These are phyloP conservation scores for Belonocnema kinseyi DNA, from an alignment of 1,140 invertebrate genomes.

Conservation along the genomic window DNA sequence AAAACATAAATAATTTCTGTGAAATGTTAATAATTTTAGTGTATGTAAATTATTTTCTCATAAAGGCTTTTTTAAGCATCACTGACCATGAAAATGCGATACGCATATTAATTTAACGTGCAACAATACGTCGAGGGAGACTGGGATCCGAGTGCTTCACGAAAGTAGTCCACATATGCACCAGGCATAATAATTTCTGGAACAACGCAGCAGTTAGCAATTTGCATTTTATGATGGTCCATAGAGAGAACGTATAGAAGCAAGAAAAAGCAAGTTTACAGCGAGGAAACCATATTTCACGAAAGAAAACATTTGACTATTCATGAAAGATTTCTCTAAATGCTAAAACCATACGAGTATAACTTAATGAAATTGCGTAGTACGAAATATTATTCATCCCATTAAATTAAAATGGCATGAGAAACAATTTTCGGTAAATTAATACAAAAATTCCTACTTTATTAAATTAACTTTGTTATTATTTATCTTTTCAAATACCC, in stretches of 20 bases:
- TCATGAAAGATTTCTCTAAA: constrained; percentile 10
- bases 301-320: constrained; percentile 25
- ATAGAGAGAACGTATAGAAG: constrained; percentile 22
- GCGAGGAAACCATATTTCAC: constrained; percentile 15
- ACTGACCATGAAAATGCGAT: not conserved
- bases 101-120: constrained; percentile 19
- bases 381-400: not conserved
- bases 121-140: constrained; percentile 7
- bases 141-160: constrained; percentile 7
- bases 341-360: not conserved
- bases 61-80: too few relatives aligned
- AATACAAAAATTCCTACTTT: too few relatives aligned
- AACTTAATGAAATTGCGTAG: not conserved
- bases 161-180: constrained; percentile 28
- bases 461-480: too few relatives aligned
- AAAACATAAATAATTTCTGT: too few relatives aligned
- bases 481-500: too few relatives aligned
- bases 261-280: constrained; percentile 30
- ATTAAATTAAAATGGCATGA: not conserved
- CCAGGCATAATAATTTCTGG: constrained; percentile 45
- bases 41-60: too few relatives aligned
- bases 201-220: constrained; percentile 45
- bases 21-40: too few relatives aligned
- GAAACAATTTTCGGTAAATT: not conserved
- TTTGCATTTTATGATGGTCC: constrained; percentile 53